Conservation (phyloP, 2,113 vertebrate species). For the Colinus virginianus region DNA sequence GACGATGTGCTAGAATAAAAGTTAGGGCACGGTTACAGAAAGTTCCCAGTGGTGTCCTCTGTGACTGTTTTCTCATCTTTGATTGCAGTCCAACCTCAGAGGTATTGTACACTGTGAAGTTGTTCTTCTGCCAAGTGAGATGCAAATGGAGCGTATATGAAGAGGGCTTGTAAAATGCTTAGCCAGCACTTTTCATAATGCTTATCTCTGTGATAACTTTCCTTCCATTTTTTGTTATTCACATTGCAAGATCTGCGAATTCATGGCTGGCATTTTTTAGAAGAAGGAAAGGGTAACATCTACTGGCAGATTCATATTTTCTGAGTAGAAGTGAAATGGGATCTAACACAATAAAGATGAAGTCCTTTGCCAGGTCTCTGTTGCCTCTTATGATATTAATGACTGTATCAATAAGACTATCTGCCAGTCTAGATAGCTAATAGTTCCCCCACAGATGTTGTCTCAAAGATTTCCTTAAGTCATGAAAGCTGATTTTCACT, state of each 20-base stretch:
- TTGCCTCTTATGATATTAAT: background rate
- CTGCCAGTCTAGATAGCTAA: background rate
- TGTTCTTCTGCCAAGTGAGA: background rate
- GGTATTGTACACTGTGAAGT: background rate
- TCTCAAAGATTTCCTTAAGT: background rate
- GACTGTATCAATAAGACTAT: background rate
- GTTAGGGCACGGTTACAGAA: accelerated
- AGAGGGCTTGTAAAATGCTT: background rate
- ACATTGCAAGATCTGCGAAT: background rate
- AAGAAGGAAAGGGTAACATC: background rate
- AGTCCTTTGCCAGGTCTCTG: background rate
- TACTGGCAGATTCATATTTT: background rate
- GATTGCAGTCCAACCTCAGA: background rate
- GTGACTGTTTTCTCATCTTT: background rate
- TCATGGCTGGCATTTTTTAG: background rate
- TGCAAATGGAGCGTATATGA: background rate
- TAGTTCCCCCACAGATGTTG: background rate
- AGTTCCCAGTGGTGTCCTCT: background rate
- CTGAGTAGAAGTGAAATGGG: background rate
- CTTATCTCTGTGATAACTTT: background rate
- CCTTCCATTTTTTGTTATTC: background rate
- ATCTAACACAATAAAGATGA: background rate
- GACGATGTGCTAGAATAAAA: background rate
- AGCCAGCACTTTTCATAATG: background rate
- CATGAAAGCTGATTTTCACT: background rate